Percentiles rank a stretch among this genome's conserved stretches.
phyloP scores from a whole-genome alignment of 1,140 invertebrate genomes.

The Chelonus insularis region DNA sequence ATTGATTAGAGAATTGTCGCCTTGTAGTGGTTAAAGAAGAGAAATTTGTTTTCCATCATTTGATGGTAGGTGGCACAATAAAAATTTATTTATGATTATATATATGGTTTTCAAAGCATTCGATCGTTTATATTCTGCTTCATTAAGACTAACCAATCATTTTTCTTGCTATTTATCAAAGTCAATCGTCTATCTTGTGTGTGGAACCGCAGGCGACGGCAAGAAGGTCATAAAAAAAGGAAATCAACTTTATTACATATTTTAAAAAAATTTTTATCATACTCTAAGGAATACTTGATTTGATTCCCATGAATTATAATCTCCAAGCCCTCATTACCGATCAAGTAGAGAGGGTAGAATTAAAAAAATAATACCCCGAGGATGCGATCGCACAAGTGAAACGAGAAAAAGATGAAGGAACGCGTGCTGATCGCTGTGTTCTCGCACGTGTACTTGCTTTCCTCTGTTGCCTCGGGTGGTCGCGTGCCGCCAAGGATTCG shows the following conservation, averaged over 20 bases:
- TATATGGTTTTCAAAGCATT: background rate
- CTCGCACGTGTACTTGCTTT: constrained; percentile 21
- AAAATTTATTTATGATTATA: background rate
- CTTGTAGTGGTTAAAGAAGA: too few relatives aligned
- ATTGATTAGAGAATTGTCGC: too few relatives aligned
- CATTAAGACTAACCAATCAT: constrained; percentile 2
- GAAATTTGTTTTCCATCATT: constrained; percentile 7
- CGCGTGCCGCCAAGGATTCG: constrained; percentile 34
- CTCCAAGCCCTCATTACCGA: constrained; percentile 10
- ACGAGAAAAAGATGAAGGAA: constrained; percentile 1
- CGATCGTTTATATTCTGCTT: background rate
- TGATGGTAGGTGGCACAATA: background rate
- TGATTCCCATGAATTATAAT: constrained; percentile 23
- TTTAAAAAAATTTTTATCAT: background rate
- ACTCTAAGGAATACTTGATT: background rate
- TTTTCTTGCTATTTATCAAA: constrained; percentile 11
- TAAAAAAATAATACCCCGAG: background rate
- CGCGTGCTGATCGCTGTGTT: constrained; percentile 1
- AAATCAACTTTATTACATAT: background rate
- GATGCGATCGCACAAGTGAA: background rate
- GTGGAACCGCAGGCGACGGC: background rate
- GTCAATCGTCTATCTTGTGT: background rate
- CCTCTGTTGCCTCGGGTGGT: constrained; percentile 30
- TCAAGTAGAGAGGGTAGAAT: background rate
- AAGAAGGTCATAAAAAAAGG: too few relatives aligned